These are phyloP conservation scores for Megaceryle alcyon DNA, from an alignment of 2,797 vertebrate genomes.

Conservation along the genomic window DNA sequence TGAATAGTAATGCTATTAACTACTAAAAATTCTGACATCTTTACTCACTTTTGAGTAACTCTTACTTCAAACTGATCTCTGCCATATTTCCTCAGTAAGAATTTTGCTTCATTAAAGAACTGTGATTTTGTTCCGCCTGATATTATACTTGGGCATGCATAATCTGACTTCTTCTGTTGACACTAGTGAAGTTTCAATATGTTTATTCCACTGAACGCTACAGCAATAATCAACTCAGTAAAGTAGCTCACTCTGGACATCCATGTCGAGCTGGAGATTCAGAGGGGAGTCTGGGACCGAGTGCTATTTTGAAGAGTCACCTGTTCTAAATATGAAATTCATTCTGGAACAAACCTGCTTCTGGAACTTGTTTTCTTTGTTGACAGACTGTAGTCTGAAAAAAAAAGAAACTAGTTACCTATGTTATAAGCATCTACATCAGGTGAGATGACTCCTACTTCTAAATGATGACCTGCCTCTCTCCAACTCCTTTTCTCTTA, in stretches of 20 bases:
- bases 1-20: not conserved
- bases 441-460: not conserved
- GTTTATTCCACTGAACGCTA: not conserved
- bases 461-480: not conserved
- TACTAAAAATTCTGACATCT: not conserved
- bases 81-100: not conserved
- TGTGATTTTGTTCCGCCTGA: not conserved
- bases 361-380: not conserved
- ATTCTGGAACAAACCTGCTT: not conserved
- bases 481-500: not conserved
- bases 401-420: not conserved
- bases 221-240: not conserved
- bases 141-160: not conserved
- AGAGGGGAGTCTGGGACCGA: not conserved
- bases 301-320: not conserved
- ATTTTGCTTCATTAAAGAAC: not conserved
- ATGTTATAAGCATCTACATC: not conserved
- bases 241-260: not conserved
- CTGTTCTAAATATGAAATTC: not conserved
- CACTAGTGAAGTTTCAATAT: not conserved
- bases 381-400: not conserved
- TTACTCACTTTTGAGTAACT: not conserved
- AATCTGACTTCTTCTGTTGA: not conserved
- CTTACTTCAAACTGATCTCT: not conserved
- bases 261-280: not conserved